Percentiles rank a stretch among this genome's conserved stretches.
phyloP scores from a whole-genome alignment of 2,888 invertebrate genomes.

The Drosophila quinaria region DNA sequence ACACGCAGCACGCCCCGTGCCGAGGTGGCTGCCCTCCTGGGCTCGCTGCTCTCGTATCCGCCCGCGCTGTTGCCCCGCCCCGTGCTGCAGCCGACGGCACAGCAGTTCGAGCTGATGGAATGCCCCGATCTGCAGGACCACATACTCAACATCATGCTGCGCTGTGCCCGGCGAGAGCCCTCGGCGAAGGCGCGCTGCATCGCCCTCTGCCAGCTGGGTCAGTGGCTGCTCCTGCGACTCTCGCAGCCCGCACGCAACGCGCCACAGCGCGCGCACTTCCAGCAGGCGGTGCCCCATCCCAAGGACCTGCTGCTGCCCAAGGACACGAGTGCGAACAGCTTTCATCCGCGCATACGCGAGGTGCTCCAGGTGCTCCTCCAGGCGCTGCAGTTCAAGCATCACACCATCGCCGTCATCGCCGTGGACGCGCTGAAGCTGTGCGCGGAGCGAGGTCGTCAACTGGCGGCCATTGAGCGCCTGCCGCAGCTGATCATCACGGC shows the following conservation, averaged over 20 bases:
- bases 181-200: constrained; percentile 95
- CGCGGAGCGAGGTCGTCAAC: constrained; percentile 82
- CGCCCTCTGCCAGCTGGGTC: constrained; percentile 93
- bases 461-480: constrained; percentile 83
- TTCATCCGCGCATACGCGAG: constrained; percentile 84
- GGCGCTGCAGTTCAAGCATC: constrained; percentile 85
- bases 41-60: constrained; percentile 93
- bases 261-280: constrained; percentile 54
- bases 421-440: constrained; percentile 85
- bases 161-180: constrained; percentile 95
- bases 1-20: constrained; percentile 92
- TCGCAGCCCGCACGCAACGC: constrained; percentile 64
- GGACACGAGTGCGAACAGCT: constrained; percentile 50
- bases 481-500: constrained; percentile 84
- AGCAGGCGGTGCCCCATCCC: constrained; percentile 79
- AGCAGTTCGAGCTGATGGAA: constrained; percentile 84
- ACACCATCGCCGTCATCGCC: constrained; percentile 84
- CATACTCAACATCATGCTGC: constrained; percentile 93
- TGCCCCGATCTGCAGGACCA: constrained; percentile 88
- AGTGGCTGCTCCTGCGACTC: constrained; percentile 85
- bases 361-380: constrained; percentile 85
- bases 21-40: constrained; percentile 95
- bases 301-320: constrained; percentile 52
- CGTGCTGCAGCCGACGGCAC: constrained; percentile 88
- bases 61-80: constrained; percentile 88